A percentile compares a stretch with the other conserved stretches of the same genome.
Conservation (phyloP, 2,113 vertebrate species). For the Ophiodon elongatus region DNA sequence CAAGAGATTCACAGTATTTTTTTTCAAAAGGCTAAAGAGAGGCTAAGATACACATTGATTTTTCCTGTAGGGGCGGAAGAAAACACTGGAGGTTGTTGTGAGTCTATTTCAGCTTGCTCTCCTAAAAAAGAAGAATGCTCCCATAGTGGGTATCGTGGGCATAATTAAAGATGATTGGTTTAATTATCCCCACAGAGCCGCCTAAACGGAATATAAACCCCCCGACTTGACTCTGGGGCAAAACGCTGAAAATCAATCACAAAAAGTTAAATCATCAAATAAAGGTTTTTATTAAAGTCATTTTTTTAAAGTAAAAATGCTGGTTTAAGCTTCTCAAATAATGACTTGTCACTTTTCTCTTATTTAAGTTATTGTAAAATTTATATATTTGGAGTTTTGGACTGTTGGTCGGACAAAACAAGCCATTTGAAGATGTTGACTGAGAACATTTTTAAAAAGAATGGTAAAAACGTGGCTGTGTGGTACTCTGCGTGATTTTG, state of each 20-base stretch:
- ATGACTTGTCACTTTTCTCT: background rate
- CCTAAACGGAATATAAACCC: slow-evolving; percentile 4
- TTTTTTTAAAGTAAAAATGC: background rate
- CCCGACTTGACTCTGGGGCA: background rate
- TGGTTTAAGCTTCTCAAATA: background rate
- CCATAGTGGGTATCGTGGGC: slow-evolving; percentile 25
- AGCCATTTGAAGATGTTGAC: background rate
- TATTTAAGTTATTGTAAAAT: background rate
- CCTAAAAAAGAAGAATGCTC: slow-evolving; percentile 27
- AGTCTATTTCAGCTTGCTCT: background rate
- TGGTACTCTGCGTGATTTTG: background rate
- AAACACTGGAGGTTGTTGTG: slow-evolving; percentile 5
- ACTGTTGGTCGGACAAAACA: background rate
- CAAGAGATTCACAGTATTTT: background rate
- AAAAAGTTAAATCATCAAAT: background rate
- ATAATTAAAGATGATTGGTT: slow-evolving; percentile 4
- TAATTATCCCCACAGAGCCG: slow-evolving; percentile 27
- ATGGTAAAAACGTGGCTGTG: background rate
- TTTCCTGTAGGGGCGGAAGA: background rate
- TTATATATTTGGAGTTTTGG: too few relatives aligned
- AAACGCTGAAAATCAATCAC: background rate
- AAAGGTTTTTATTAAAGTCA: background rate
- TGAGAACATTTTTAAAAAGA: background rate
- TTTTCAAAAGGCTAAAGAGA: background rate
- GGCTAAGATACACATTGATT: background rate